phyloP scores from a whole-genome alignment of 2,113 vertebrate genomes.

The Caranx ignobilis region DNA sequence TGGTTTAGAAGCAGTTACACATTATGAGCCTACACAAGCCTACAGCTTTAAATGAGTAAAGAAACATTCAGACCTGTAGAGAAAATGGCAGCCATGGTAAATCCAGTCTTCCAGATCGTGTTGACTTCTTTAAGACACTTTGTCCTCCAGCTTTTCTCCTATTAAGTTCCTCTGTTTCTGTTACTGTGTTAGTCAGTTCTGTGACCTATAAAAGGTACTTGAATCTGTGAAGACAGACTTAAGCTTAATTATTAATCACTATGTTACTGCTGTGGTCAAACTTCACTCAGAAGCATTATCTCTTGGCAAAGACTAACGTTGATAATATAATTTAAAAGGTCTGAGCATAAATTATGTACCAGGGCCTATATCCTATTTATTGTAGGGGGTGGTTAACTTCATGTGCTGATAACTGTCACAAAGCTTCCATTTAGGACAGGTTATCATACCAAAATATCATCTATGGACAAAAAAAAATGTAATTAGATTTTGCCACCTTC shows the following conservation, averaged over 20 bases:
- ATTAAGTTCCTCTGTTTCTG: not conserved
- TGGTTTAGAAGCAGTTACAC: not conserved
- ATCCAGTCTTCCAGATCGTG: not conserved
- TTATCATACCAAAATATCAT: no score
- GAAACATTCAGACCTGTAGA: conserved; percentile 53
- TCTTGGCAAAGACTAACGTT: not conserved
- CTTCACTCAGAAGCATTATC: conserved; percentile 56
- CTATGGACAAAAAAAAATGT: no score
- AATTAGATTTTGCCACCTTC: no score
- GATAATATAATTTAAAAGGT: not conserved
- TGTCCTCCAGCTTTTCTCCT: not conserved
- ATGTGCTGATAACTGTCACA: no score
- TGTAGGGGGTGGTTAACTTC: no score
- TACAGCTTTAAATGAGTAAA: not conserved
- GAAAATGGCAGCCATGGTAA: conserved; percentile 46
- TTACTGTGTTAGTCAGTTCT: not conserved
- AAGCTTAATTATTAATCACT: conserved; percentile 80
- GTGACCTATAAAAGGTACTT: conserved; percentile 9
- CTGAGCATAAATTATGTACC: not conserved
- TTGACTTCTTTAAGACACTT: not conserved
- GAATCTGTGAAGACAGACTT: conserved; percentile 55
- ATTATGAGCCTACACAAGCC: not conserved
- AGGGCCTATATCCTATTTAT: no score
- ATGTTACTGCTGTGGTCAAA: conserved; percentile 54
- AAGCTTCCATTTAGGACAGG: no score